Evolutionary conservation across 2,113 vertebrate genomes (phyloP).

Genomic region (Sinocyclocheilus maitianheensis): DNA sequence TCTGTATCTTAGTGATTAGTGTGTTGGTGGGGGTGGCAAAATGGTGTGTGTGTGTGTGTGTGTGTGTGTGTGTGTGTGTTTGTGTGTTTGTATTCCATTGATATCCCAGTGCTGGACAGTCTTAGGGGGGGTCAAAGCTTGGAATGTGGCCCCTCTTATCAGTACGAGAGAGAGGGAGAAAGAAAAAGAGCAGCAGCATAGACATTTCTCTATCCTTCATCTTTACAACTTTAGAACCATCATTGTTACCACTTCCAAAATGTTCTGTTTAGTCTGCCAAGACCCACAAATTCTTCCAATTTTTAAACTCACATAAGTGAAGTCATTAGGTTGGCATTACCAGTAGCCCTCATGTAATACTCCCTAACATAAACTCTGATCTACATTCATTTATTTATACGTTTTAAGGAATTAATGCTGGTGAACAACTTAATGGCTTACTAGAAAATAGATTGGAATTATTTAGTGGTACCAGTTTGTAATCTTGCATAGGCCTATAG

Average conservation of each 20-base stretch:
- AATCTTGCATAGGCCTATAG: not conserved
- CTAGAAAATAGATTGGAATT: not conserved
- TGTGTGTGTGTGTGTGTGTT: conserved; percentile 40
- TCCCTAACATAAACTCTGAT: not conserved
- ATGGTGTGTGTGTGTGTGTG: conserved; percentile 25
- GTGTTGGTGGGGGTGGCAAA: conserved; percentile 48
- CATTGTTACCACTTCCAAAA: not conserved
- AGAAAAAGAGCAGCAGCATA: conserved; percentile 36
- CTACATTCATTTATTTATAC: not conserved
- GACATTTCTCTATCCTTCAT: conserved; percentile 26
- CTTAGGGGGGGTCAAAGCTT: conserved; percentile 73
- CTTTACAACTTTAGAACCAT: conserved; percentile 25
- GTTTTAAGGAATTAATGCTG: not conserved
- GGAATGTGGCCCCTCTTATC: conserved; percentile 76
- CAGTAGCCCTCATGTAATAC: not conserved
- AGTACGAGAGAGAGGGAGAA: conserved; percentile 55
- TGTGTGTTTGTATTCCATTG: conserved; percentile 49
- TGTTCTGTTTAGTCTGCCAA: conserved; percentile 22
- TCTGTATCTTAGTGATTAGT: conserved; percentile 63
- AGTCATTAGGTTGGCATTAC: conserved; percentile 4
- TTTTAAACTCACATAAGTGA: conserved; percentile 2
- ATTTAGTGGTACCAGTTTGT: not conserved
- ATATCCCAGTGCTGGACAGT: conserved; percentile 71
- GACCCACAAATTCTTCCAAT: not conserved
- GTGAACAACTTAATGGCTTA: not conserved